Evolutionary conservation across 2,888 invertebrate genomes (phyloP), one percentile per base, ranked within the genome.

Genomic region (Aproaerema taeniolella): DNA sequence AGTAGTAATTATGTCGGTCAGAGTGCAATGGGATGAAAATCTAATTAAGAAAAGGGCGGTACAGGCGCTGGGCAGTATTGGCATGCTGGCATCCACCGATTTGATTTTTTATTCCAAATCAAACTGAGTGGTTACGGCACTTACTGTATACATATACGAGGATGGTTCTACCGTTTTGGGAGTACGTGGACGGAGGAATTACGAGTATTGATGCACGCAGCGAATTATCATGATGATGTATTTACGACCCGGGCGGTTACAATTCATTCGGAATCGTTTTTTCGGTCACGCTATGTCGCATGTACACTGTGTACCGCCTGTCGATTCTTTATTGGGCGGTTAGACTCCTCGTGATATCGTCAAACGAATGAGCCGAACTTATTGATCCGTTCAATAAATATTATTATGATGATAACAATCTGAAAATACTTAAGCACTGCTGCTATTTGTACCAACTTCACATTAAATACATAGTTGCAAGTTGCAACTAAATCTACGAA

Each of bases 241-340:
- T 81, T 81, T 77, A 82, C 67, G 70, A 68, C 51, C 52, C 57
- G 53, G 63, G 57, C 62, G 70, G 72, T 72, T 66, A 74, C 74
- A 73, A 69, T 77, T 81, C 76, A 74, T 77, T 78, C 61, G 61
- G 67, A 71, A 75, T 79, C 70, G 72, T 74, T 79, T 83, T 76
- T 78, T 78, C 71, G 73, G 85, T 83, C 86, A 86, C 83, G 85
- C 83, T 68, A 86, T 78, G 76, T 85, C 81, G 86, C 86, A 85
- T 85, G 85, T 64, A 65, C 70, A 63, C 67, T 57, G 53, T 54
- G 53, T 70, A 67, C 67, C 71, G 66, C n/a, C 67, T 72, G 76
- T 74, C 76, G 74, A 81, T 79, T 70, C 72, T 75, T 76, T 77
- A 81, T 78, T 69, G 69, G 70, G 62, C 69, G 61, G 69, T 73